Percentiles rank a stretch among this genome's conserved stretches.
Evolutionary conservation across 2,113 vertebrate genomes (phyloP).

Genomic region (Hymenochirus boettgeri): DNA sequence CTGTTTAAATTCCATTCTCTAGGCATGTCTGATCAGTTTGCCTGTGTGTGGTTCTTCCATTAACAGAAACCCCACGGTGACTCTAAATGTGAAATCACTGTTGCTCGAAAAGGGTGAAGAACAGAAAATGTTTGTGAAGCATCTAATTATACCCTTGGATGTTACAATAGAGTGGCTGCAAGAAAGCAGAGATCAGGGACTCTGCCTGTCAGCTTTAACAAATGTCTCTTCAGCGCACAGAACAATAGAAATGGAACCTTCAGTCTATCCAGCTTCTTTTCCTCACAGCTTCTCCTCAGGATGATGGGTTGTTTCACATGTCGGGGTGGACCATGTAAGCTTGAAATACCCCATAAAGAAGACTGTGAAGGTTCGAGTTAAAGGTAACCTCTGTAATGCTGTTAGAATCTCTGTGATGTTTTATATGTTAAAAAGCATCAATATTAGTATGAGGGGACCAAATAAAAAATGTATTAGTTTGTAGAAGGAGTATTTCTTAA

Average conservation of each 20-base stretch:
- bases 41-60: background rate
- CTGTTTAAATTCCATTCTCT: too few species aligned
- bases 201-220: constrained; percentile 50
- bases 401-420: too few species aligned
- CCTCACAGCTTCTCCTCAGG: constrained; percentile 48
- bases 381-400: too few species aligned
- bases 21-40: too few species aligned
- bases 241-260: constrained; percentile 59
- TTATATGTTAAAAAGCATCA: too few species aligned
- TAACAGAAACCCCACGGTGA: constrained; percentile 62
- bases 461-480: too few species aligned
- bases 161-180: constrained; percentile 59
- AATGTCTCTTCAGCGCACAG: constrained; percentile 63
- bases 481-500: too few species aligned
- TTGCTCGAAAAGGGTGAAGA: constrained; percentile 51
- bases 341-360: constrained; percentile 60
- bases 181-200: constrained; percentile 31
- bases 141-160: constrained; percentile 62
- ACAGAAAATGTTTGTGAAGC: constrained; percentile 57
- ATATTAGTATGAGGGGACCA: too few species aligned
- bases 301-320: constrained; percentile 56
- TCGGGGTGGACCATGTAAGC: constrained; percentile 60
- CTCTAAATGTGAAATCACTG: constrained; percentile 49
- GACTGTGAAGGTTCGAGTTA: constrained; percentile 57
- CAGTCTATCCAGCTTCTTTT: constrained; percentile 63